Evolutionary conservation across 2,113 vertebrate genomes (phyloP), one percentile per base, ranked within the genome.

Genomic region (Galeopterus variegatus): DNA sequence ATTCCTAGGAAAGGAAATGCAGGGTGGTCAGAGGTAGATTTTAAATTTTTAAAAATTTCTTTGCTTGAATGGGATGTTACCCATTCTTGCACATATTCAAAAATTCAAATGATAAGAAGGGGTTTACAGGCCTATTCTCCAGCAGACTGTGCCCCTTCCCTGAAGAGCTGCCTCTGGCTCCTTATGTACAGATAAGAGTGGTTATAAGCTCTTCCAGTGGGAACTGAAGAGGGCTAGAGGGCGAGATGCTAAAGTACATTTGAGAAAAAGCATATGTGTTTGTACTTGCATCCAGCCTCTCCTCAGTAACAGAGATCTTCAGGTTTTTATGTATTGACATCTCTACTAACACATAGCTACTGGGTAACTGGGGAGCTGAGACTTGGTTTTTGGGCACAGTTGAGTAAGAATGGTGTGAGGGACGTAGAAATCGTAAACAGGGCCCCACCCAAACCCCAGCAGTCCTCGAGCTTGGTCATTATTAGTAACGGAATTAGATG

Each of bases 291-390:
- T 18, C 15, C 5, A 12, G 13, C 24, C 45, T 36, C 17, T 70
- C 19, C 14, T 7, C 52, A 8, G 77, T 67, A 26, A 33, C 2
- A 0, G 48, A 56, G 58, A 17, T 23, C 26, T 1, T 36, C 1
- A 7, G 69, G 6, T 75, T 14, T 36, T 26, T 14, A 7, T 4
- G 0, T 70, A 28, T 28, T 28, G 28, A 50, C 26, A 3, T 52
- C 82, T 58, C 1, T 60, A 52, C 23, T 14, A 21, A 4, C 8
- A 14, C 9, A 21, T 6, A 9, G 4, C 21, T 18, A 9, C 33
- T 9, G 36, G 69, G 2, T n/a, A 21, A 14, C 2, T 3, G 36
- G 69, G 2, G 28, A 21, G 11, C 2, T 3, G 3, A 36, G 21
- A 24, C 48, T 56, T 31, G 19, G 6, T 58, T 36, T 70, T 58